phyloP scores from a whole-genome alignment of 2,888 invertebrate genomes.

The Caradrina kadenii region DNA sequence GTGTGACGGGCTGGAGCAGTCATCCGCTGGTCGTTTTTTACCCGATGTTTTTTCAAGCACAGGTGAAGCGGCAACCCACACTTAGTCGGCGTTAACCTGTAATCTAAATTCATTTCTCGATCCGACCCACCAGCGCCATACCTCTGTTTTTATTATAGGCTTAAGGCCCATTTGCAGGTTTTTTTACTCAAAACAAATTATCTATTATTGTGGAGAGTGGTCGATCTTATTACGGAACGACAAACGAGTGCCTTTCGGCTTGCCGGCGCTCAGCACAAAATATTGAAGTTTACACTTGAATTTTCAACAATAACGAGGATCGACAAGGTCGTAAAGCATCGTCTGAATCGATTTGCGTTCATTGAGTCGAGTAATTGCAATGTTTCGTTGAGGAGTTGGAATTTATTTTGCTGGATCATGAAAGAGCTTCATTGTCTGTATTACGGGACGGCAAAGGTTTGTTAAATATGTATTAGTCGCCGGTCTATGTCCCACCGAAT shows the following conservation, averaged over 20 bases:
- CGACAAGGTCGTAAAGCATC: constrained; percentile 76
- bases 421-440: constrained; percentile 76
- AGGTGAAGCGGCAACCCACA: constrained; percentile 88
- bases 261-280: constrained; percentile 46
- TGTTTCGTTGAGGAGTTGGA: constrained; percentile 75
- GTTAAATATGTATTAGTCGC: constrained; percentile 79
- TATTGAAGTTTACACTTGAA: constrained; percentile 70
- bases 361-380: constrained; percentile 84
- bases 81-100: constrained; percentile 90
- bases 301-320: constrained; percentile 73
- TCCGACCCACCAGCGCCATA: constrained; percentile 87
- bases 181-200: constrained; percentile 89
- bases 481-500: constrained; percentile 70
- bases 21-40: constrained; percentile 76
- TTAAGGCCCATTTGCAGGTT: constrained; percentile 88
- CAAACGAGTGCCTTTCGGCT: constrained; percentile 75
- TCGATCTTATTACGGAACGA: constrained; percentile 85
- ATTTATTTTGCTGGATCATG: constrained; percentile 74
- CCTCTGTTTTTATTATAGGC: constrained; percentile 90
- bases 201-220: constrained; percentile 86
- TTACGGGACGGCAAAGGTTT: constrained; percentile 71
- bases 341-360: constrained; percentile 82
- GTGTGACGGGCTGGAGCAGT: constrained; percentile 73
- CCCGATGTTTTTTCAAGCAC: constrained; percentile 84
- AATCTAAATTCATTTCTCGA: constrained; percentile 91